Percentiles rank a stretch among this genome's conserved stretches.
Conservation (phyloP, 2,113 vertebrate species). For the Panthera leo region DNA sequence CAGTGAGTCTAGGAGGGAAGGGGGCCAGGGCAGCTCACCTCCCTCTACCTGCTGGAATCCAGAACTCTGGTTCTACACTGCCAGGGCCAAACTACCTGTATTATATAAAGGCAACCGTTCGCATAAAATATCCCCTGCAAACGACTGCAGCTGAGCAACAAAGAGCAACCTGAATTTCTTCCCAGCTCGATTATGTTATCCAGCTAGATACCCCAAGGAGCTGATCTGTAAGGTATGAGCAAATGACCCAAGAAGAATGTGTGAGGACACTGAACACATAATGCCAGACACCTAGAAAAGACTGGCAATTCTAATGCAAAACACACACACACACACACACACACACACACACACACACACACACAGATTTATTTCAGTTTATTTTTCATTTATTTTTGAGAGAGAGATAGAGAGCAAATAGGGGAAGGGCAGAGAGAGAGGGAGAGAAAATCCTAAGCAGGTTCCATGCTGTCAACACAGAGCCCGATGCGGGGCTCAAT, state of each 20-base stretch:
- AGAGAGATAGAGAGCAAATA: too few relatives aligned
- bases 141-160: neutral
- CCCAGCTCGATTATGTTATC: neutral
- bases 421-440: too few relatives aligned
- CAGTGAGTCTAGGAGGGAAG: accelerated
- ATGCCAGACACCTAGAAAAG: neutral
- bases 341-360: too few relatives aligned
- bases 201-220: neutral
- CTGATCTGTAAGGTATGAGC: neutral
- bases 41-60: neutral
- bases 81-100: neutral
- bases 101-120: neutral
- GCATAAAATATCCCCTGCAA: neutral
- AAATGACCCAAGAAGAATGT: neutral
- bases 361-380: too few relatives aligned
- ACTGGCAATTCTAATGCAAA: neutral
- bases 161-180: constrained; percentile 7
- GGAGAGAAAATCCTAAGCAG: too few relatives aligned
- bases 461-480: too few relatives aligned
- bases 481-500: too few relatives aligned
- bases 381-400: too few relatives aligned
- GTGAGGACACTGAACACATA: neutral
- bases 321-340: too few relatives aligned
- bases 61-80: neutral
- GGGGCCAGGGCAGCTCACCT: neutral